phyloP scores from a whole-genome alignment of 1,140 invertebrate species.

The Bombus breviceps region DNA sequence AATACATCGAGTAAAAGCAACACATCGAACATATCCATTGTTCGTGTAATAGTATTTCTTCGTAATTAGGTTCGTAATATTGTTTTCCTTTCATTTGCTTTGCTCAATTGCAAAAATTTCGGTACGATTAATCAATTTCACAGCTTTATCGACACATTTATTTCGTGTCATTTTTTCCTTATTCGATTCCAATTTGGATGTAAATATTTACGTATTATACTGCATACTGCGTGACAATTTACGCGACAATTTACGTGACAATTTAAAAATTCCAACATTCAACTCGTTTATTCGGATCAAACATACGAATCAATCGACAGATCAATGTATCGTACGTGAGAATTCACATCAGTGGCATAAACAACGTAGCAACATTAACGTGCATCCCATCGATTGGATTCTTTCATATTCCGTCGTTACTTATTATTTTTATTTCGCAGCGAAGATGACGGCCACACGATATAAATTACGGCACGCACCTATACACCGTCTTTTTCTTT shows the following conservation, averaged over 20 bases:
- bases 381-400: neutral
- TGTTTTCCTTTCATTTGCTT: neutral
- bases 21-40: neutral
- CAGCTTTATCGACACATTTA: neutral
- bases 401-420: slow-evolving; percentile 17
- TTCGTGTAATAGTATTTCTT: neutral
- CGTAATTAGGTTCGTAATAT: neutral
- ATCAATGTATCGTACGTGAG: no score
- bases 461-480: slow-evolving; percentile 60
- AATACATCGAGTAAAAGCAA: neutral
- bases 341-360: no score
- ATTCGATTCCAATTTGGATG: no score
- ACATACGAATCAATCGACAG: no score
- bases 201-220: no score
- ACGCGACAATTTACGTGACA: no score
- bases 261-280: neutral
- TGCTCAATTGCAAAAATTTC: neutral
- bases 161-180: no score
- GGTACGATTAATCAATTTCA: neutral
- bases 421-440: slow-evolving; percentile 55
- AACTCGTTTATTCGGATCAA: neutral
- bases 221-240: no score
- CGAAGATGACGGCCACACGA: slow-evolving; percentile 40
- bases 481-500: slow-evolving; percentile 35
- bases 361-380: no score